phyloP scores from a whole-genome alignment of 1,140 invertebrate genomes.

The Spodoptera litura region DNA sequence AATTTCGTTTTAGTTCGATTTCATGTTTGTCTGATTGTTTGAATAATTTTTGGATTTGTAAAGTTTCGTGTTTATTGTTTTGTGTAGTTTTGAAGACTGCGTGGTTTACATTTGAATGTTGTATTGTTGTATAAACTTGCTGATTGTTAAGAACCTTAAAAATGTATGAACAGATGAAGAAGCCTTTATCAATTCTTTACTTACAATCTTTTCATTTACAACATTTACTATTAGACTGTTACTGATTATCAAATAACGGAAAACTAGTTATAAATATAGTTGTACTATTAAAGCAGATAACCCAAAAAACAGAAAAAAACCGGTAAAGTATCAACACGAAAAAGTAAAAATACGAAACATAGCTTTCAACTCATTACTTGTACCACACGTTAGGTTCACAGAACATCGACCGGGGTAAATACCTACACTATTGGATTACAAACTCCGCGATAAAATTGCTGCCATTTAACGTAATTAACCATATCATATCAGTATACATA shows the following conservation, averaged over 20 bases:
- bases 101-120: not conserved
- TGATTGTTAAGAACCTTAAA: too few species aligned
- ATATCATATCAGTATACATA: not conserved
- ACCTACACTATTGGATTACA: conserved; percentile 22
- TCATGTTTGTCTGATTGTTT: conserved; percentile 8
- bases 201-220: not conserved
- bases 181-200: not conserved
- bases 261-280: too few species aligned
- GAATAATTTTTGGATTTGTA: conserved; percentile 26
- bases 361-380: conserved; percentile 22
- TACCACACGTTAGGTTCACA: conserved; percentile 39
- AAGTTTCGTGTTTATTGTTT: conserved; percentile 2
- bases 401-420: conserved; percentile 52
- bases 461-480: conserved; percentile 5
- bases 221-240: too few species aligned
- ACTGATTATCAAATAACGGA: too few species aligned
- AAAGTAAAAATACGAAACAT: too few species aligned
- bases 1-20: conserved; percentile 12
- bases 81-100: not conserved
- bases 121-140: not conserved
- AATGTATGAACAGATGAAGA: not conserved
- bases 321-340: too few species aligned
- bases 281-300: too few species aligned
- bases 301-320: too few species aligned
- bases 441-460: conserved; percentile 14